These are phyloP conservation scores for Penaeus monodon DNA, from an alignment of 2,888 invertebrate genomes.

Conservation along the genomic window DNA sequence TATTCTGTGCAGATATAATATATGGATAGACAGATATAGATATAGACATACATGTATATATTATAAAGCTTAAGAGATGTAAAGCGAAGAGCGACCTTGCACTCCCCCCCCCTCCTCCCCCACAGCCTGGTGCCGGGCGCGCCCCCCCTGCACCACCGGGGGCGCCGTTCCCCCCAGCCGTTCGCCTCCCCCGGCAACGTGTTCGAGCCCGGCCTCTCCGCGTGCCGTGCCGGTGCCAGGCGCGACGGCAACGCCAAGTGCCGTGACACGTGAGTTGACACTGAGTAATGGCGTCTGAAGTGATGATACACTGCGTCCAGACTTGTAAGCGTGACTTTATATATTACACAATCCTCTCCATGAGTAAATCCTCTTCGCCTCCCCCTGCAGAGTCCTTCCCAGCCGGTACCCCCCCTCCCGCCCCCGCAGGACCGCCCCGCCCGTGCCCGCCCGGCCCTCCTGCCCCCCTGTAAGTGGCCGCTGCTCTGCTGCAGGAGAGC, in stretches of 20 bases:
- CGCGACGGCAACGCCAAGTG: constrained; percentile 53
- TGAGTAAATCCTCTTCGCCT: not conserved
- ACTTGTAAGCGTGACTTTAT: no score
- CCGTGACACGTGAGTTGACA: constrained; percentile 37
- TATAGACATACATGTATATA: no score
- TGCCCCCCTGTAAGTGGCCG: constrained; percentile 38
- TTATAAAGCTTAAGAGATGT: no score
- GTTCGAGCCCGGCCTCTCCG: constrained; percentile 49
- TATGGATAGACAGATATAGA: no score
- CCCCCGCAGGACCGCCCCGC: constrained; percentile 35
- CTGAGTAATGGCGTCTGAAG: not conserved
- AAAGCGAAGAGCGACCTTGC: no score
- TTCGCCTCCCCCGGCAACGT: constrained; percentile 55
- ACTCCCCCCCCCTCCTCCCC: not conserved
- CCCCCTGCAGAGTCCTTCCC: constrained; percentile 37
- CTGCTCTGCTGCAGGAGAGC: no score
- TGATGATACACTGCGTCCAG: not conserved
- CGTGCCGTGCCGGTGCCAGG: constrained; percentile 43
- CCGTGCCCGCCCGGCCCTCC: constrained; percentile 26
- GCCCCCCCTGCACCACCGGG: constrained; percentile 8
- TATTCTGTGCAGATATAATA: no score
- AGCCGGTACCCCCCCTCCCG: constrained; percentile 26
- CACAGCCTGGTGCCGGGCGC: no score
- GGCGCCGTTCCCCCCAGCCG: constrained; percentile 32
- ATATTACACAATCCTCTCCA: no score